These are phyloP conservation scores for Myoxocephalus aenaeus DNA, from an alignment of 2,797 vertebrate species.

Conservation along the genomic window DNA sequence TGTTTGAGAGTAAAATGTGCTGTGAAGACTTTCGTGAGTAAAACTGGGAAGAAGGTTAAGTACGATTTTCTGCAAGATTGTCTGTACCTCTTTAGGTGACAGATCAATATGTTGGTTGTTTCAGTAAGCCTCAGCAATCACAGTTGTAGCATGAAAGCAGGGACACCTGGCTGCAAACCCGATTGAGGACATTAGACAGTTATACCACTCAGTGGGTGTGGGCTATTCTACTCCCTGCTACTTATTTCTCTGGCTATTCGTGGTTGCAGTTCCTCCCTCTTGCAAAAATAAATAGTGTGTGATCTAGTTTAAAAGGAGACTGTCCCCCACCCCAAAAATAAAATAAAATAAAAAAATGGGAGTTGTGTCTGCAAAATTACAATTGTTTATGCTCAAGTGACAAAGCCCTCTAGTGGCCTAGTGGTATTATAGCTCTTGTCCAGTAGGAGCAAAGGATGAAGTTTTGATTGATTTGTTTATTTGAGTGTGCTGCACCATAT, in stretches of 20 bases:
- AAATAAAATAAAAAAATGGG: neutral
- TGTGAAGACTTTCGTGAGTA: constrained; percentile 32
- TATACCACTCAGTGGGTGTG: neutral
- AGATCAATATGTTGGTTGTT: constrained; percentile 28
- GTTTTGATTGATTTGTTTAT: constrained; percentile 7
- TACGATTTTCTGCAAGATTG: constrained; percentile 13
- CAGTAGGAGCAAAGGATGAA: neutral
- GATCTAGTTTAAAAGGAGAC: neutral
- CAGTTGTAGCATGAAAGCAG: constrained; percentile 5
- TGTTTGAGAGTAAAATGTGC: constrained; percentile 50
- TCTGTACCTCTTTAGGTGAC: constrained; percentile 25
- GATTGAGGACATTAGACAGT: constrained; percentile 4
- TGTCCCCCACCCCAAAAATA: neutral
- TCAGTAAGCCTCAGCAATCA: constrained; percentile 27
- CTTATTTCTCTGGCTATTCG: neutral
- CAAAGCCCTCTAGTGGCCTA: neutral
- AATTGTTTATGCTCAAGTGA: neutral
- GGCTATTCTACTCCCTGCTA: neutral
- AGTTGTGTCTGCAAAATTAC: neutral
- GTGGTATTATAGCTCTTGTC: neutral
- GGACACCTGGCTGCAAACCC: neutral
- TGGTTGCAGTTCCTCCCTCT: neutral
- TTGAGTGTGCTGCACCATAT: constrained; percentile 3
- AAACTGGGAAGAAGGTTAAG: constrained; percentile 16
- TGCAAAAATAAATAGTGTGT: neutral